Base-by-base conservation (phyloP, 2,797 vertebrate genomes). In the Octomys mimax region DNA sequence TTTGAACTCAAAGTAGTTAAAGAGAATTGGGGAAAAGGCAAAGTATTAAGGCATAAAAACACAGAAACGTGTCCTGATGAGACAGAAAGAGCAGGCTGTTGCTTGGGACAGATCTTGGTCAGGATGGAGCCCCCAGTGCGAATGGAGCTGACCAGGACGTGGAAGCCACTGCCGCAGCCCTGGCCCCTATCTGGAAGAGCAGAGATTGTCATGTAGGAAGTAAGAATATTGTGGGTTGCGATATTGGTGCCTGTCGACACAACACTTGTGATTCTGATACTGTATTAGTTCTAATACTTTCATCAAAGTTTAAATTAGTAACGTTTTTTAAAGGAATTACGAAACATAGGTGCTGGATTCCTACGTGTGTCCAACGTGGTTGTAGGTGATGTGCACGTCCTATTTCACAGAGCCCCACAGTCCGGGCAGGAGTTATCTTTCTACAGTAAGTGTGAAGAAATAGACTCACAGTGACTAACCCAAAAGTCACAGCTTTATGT, bases 271-370 rank as follows among this genome's bases (percentile, higher is more conserved):
- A 92, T 70, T 70, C 57, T 92, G 80, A 94, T 86, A 57, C 54
- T 91, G 87, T 5, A 83, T 80, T 77, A 71, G 18, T 26, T 85
- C 59, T 22, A 92, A 92, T 88, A 91, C 19, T 59, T 96, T 90
- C 59, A 21, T 9, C 95, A 54, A 90, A 93, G 13, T 78, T 70
- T 66, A 89, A 83, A 84, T 9, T 33, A 68, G 42, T 73, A 52
- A 75, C 2, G 79, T 33, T 86, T 82, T 82, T 92, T 42, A 14
- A 89, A 83, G 16, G 39, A 92, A 82, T 7, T 21, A 77, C n/a
- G 11, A 96, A 96, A 86, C 36, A 91, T 24, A 79, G 70, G 89
- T 82, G 10, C 62, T 86, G 42, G 81, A 66, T 92, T 54, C 24
- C n/a, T 89, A 66, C 5, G 26, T 59, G n/a, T 52, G 52, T 33